phyloP scores from a whole-genome alignment of 2,888 invertebrate species.

The Rhogogaster chlorosoma region DNA sequence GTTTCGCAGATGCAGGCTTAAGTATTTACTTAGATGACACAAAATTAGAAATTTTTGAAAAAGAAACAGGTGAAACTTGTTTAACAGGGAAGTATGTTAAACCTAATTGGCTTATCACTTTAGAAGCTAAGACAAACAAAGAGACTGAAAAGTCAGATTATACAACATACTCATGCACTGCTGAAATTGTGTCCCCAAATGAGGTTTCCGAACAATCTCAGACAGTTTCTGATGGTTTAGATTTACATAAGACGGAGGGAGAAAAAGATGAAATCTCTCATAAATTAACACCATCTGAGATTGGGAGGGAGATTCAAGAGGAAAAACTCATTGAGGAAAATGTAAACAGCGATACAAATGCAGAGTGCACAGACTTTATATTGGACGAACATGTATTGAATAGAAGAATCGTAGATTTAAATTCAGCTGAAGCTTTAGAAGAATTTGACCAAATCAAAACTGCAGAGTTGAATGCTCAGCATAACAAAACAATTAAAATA shows the following conservation, averaged over 20 bases:
- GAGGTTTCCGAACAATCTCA: constrained; percentile 46
- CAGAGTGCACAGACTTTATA: not conserved
- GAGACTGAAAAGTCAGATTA: constrained; percentile 36
- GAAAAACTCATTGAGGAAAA: not conserved
- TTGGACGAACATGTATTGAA: constrained; percentile 46
- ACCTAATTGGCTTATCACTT: constrained; percentile 46
- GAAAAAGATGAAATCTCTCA: not conserved
- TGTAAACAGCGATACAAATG: not conserved
- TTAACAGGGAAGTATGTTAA: constrained; percentile 37
- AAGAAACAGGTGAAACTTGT: not conserved
- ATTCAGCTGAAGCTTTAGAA: not conserved
- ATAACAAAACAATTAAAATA: constrained; percentile 19
- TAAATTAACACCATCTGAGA: not conserved
- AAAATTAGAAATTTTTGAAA: not conserved
- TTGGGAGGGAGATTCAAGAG: not conserved
- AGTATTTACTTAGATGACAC: not conserved
- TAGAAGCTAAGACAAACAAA: not conserved
- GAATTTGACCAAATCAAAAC: not conserved
- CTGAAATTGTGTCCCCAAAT: constrained; percentile 40
- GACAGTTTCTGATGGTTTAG: constrained; percentile 1
- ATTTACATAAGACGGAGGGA: constrained; percentile 46
- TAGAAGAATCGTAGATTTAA: constrained; percentile 44
- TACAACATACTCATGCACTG: constrained; percentile 41
- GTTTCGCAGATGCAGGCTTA: constrained; percentile 12
- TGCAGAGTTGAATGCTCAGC: not conserved